Evolutionary conservation across 2,797 vertebrate species (phyloP).

Genomic region (Pithecia hirsuta): DNA sequence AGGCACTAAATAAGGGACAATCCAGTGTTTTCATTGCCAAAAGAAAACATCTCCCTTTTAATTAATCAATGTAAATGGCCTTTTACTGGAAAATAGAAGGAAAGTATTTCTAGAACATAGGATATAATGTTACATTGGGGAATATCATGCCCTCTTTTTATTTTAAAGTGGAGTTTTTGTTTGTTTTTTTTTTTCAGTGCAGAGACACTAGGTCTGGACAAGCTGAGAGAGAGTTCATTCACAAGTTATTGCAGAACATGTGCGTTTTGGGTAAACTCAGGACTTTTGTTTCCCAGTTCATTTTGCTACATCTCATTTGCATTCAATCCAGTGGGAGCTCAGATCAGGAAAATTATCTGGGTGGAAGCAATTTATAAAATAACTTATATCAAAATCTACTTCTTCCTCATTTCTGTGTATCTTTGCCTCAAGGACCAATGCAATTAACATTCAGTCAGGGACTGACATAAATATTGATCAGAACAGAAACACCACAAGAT

Average conservation of each 20-base stretch:
- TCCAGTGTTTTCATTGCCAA: slow-evolving; percentile 50
- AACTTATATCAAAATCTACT: slow-evolving; percentile 41
- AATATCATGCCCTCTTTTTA: slow-evolving; percentile 36
- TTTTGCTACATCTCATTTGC: slow-evolving; percentile 31
- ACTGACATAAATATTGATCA: slow-evolving; percentile 56
- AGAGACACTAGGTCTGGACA: slow-evolving; percentile 44
- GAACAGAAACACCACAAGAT: neutral
- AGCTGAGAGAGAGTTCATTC: neutral
- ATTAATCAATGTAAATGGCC: slow-evolving; percentile 69
- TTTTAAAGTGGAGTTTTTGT: slow-evolving; percentile 8
- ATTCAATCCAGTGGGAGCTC: neutral
- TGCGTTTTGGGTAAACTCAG: slow-evolving; percentile 27
- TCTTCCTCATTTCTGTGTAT: slow-evolving; percentile 40
- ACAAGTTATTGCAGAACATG: neutral
- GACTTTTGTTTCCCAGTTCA: slow-evolving; percentile 23
- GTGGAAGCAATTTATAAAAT: slow-evolving; percentile 56
- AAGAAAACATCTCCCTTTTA: slow-evolving; percentile 51
- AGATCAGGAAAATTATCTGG: slow-evolving; percentile 44
- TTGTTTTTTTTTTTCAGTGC: neutral
- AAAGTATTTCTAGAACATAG: slow-evolving; percentile 48
- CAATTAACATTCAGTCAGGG: slow-evolving; percentile 44
- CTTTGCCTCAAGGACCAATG: slow-evolving; percentile 31
- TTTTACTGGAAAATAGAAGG: slow-evolving; percentile 64
- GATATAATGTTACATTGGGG: slow-evolving; percentile 54
- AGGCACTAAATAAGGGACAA: slow-evolving; percentile 57